Evolutionary conservation across 2,888 invertebrate genomes (phyloP).

Genomic region (Myathropa florea): DNA sequence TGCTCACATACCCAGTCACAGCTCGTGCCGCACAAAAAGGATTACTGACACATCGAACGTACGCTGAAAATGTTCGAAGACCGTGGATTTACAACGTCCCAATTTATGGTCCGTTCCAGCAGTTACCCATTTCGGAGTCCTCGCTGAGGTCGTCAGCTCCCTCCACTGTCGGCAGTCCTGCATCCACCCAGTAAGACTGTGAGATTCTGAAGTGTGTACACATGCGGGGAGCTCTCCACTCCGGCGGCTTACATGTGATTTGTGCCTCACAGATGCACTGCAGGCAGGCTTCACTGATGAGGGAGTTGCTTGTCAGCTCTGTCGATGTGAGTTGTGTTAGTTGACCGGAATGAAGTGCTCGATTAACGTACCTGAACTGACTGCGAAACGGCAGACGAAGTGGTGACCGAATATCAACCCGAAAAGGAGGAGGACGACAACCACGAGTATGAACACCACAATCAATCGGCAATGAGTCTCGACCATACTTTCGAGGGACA

Average conservation of each 20-base stretch:
- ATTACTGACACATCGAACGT: constrained; percentile 73
- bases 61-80: constrained; percentile 71
- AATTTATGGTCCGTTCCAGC: neutral
- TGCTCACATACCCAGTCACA: constrained; percentile 72
- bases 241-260: constrained; percentile 71
- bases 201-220: constrained; percentile 73
- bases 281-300: constrained; percentile 72
- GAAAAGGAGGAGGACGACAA: neutral
- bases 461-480: neutral
- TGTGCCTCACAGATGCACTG: constrained; percentile 74
- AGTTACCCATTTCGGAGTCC: neutral
- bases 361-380: neutral
- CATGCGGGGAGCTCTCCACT: constrained; percentile 41
- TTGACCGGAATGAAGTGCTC: neutral
- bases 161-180: constrained; percentile 61
- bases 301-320: neutral
- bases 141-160: neutral
- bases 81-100: neutral
- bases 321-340: neutral
- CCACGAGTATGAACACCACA: neutral
- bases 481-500: neutral
- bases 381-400: neutral
- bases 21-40: constrained; percentile 72
- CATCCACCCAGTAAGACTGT: constrained; percentile 73
- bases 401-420: neutral